phyloP scores from a whole-genome alignment of 2,113 vertebrate genomes.

The Hyaena hyaena region DNA sequence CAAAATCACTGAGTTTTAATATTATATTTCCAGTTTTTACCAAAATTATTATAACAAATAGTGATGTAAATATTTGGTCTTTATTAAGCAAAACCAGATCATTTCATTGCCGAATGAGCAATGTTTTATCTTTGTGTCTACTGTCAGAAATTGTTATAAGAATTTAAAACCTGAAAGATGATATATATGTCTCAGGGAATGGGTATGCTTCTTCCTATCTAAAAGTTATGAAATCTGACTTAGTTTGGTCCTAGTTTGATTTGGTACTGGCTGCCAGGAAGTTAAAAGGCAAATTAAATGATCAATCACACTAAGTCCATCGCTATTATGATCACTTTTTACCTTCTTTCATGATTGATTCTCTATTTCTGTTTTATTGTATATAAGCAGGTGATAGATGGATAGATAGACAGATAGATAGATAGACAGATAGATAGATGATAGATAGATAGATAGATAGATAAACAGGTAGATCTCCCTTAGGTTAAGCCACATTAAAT shows the following conservation, averaged over 20 bases:
- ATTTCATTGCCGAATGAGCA: not conserved
- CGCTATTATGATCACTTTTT: not conserved
- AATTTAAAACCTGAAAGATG: not conserved
- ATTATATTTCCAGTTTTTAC: not conserved
- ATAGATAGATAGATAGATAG: not conserved
- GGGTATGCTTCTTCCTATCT: not conserved
- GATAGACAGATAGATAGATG: not conserved
- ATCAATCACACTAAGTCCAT: not conserved
- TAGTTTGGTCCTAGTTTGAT: not conserved
- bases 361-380: not conserved
- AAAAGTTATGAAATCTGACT: not conserved
- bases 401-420: too few species aligned
- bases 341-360: not conserved
- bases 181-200: not conserved
- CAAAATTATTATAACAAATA: not conserved
- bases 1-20: not conserved
- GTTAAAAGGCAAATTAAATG: not conserved
- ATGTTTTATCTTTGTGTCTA: not conserved
- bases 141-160: not conserved
- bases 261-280: not conserved
- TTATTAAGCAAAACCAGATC: not conserved
- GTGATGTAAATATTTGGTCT: not conserved
- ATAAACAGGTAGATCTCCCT: not conserved
- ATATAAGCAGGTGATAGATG: not conserved
- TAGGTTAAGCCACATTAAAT: not conserved